A percentile compares a stretch with the other conserved stretches of the same genome.
These are phyloP conservation scores for Rhopalosiphum maidis DNA, from an alignment of 1,140 invertebrate species.

Conservation along the genomic window DNA sequence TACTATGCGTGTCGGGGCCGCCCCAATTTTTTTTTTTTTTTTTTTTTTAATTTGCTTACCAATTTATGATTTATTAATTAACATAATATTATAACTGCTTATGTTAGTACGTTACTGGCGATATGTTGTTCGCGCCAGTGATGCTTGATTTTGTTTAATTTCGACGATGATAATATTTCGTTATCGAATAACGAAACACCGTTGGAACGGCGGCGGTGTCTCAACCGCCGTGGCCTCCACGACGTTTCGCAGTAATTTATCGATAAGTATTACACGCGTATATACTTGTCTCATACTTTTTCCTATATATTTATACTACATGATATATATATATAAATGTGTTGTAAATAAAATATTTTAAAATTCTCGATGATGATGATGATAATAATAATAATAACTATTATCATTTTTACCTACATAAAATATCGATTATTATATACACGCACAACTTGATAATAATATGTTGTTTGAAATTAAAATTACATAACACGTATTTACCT, in stretches of 20 bases:
- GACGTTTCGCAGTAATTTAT: not conserved
- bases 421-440: constrained; percentile 16
- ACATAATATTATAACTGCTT: not conserved
- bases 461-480: constrained; percentile 15
- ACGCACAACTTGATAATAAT: not conserved
- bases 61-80: not conserved
- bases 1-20: not conserved
- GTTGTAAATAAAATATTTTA: not conserved
- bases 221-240: not conserved
- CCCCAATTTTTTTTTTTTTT: not conserved
- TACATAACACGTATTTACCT: not conserved
- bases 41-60: not conserved
- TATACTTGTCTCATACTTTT: not conserved
- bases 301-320: not conserved
- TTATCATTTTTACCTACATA: not conserved
- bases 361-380: not conserved
- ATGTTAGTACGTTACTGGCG: not conserved
- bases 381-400: not conserved
- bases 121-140: not conserved
- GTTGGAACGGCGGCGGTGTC: too few species aligned
- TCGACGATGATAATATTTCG: not conserved
- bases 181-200: not conserved
- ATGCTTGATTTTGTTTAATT: not conserved
- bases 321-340: not conserved
- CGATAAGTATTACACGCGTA: not conserved